These are phyloP conservation scores for Parambassis ranga DNA, from an alignment of 2,797 vertebrate genomes.

Conservation along the genomic window DNA sequence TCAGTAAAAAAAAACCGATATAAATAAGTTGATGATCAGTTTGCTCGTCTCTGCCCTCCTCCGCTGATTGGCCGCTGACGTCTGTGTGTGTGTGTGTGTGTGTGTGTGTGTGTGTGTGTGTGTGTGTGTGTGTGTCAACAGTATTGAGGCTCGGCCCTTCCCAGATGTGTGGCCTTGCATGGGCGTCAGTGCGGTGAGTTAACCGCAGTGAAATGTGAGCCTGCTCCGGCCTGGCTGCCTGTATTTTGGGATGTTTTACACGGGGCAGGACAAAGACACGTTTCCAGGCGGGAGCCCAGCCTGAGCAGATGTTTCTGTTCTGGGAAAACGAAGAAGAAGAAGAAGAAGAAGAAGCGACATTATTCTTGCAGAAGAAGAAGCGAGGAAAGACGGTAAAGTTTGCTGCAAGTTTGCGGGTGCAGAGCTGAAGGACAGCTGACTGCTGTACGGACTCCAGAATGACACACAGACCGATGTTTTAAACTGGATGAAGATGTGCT, in stretches of 20 bases:
- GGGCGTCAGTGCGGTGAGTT: constrained; percentile 21
- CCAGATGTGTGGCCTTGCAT: constrained; percentile 46
- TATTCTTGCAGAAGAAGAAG: constrained; percentile 2
- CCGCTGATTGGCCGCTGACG: too few species aligned
- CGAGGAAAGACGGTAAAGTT: constrained; percentile 23
- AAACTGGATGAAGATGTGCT: too few species aligned
- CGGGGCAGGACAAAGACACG: constrained; percentile 59
- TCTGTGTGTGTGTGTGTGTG: too few species aligned
- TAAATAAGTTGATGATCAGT: too few species aligned
- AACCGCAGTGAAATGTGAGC: constrained; percentile 61
- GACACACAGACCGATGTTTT: too few species aligned
- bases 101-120: too few species aligned
- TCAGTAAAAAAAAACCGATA: too few species aligned
- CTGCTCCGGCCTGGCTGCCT: constrained; percentile 17
- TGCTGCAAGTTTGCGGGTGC: background rate
- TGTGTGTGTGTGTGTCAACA: too few species aligned
- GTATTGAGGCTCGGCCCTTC: constrained; percentile 27
- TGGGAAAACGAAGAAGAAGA: background rate
- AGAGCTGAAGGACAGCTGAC: background rate
- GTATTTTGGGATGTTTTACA: constrained; percentile 69
- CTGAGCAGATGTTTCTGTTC: constrained; percentile 57
- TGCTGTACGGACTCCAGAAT: too few species aligned
- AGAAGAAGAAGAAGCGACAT: background rate
- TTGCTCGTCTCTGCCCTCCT: too few species aligned
- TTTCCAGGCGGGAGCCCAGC: constrained; percentile 40